Evolutionary conservation across 2,888 invertebrate genomes (phyloP), one percentile per base, ranked within the genome.

Genomic region (Oxytorus armatus): DNA sequence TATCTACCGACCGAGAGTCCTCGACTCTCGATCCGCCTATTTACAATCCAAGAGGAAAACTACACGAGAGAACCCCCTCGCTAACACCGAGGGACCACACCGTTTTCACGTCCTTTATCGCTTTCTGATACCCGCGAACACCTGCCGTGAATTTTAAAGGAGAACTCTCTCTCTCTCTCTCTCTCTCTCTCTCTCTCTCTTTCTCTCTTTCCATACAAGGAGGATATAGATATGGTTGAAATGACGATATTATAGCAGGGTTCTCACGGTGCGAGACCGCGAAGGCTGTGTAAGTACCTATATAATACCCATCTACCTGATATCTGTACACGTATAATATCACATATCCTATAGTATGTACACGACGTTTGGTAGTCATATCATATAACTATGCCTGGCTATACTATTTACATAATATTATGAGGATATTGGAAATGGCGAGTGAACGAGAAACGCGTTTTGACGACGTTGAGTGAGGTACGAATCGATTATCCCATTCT

Each of bases 41-140:
- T 75, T 69, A 57, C 65, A 55, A 79, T 65, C 57, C 51, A 63
- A 39, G 25, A 42, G 21, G 33, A 68, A 66, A 68, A 69, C 44
- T 44, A 39, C 29, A 29, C 53, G 73, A 39, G 14, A 44, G 2
- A 44, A 16, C 25, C n/a, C 4, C n/a, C 51, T 23, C 55, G 53
- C 14, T 1, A 5, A 14, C 33, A 44, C 14, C 1, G 1, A 2
- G 14, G 8, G n/a, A 29, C 44, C 25, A 33, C 47, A 65, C 72
- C 57, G 66, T 77, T 80, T 68, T 68, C 77, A 68, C 79, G 72
- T 55, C 44, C 76, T 72, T 47, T 68, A 80, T 80, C 79, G 79
- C 76, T 80, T 77, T 80, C 72, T 80, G 72, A 80, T 80, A 80
- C 76, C 79, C 66, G 47, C 68, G 39, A 68, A 77, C 76, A 77